Evolutionary conservation across 2,888 invertebrate genomes (phyloP).

Genomic region (Epicampocera succincta): DNA sequence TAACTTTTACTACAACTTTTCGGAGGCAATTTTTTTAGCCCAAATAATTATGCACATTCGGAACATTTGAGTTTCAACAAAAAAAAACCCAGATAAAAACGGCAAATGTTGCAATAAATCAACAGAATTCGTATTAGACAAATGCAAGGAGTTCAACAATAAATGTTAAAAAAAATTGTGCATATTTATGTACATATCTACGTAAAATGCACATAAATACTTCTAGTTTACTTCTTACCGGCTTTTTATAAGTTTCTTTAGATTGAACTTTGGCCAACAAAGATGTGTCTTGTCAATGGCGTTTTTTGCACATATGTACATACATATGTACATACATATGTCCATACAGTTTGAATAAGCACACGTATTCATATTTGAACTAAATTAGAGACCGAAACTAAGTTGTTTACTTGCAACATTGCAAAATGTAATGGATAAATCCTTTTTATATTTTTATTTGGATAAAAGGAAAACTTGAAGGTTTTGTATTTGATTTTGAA

Average conservation of each 20-base stretch:
- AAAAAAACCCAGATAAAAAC: not conserved
- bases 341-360: not conserved
- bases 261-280: constrained; percentile 62
- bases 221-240: constrained; percentile 18
- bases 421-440: constrained; percentile 59
- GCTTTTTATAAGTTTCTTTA: constrained; percentile 7
- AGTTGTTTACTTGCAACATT: constrained; percentile 65
- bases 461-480: not conserved
- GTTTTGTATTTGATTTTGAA: not conserved
- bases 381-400: not conserved
- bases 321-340: not conserved
- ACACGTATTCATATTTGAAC: not conserved
- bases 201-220: constrained; percentile 48
- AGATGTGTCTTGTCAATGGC: constrained; percentile 12
- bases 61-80: constrained; percentile 1
- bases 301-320: not conserved
- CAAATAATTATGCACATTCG: constrained; percentile 26
- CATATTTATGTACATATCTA: constrained; percentile 4
- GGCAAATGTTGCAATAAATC: constrained; percentile 56
- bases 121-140: constrained; percentile 61
- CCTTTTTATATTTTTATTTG: constrained; percentile 29
- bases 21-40: constrained; percentile 19
- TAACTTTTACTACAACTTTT: constrained; percentile 10
- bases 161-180: constrained; percentile 13
- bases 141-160: constrained; percentile 56